Evolutionary conservation across 2,888 invertebrate species (phyloP).

Genomic region (Nemoura dubitans): DNA sequence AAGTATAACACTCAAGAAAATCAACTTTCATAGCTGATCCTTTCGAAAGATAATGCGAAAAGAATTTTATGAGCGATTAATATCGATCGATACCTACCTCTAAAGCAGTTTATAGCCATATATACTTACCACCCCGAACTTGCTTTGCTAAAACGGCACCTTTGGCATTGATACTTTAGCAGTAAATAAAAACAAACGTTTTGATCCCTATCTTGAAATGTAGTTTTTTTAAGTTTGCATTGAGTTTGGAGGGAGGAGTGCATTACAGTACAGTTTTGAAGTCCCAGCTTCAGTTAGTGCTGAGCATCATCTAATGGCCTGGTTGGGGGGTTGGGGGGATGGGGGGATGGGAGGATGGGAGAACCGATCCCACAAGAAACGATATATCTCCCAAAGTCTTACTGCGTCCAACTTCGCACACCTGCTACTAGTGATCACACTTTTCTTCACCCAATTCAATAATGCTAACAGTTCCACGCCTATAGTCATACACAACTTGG

Average conservation of each 20-base stretch:
- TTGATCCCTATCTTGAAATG: background rate
- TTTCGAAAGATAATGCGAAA: background rate
- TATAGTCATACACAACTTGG: background rate
- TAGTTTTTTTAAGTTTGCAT: background rate
- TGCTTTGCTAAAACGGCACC: background rate
- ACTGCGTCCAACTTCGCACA: constrained; percentile 23
- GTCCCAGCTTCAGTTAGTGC: background rate
- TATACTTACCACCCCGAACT: background rate
- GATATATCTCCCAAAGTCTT: constrained; percentile 34
- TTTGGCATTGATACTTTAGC: no score
- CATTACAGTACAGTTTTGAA: constrained; percentile 1
- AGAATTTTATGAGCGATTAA: background rate
- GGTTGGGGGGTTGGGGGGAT: background rate
- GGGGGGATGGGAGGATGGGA: background rate
- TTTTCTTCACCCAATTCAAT: constrained; percentile 30
- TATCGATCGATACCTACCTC: background rate
- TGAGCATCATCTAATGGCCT: constrained; percentile 37
- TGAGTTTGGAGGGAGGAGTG: background rate
- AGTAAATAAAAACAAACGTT: background rate
- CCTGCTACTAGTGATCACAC: constrained; percentile 30
- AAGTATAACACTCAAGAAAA: constrained; percentile 13
- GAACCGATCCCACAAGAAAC: constrained; percentile 13
- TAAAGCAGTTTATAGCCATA: background rate
- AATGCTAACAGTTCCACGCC: background rate
- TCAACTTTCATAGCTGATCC: background rate